Evolutionary conservation across 1,140 invertebrate species (phyloP).

Genomic region (Diachasma alloeum): DNA sequence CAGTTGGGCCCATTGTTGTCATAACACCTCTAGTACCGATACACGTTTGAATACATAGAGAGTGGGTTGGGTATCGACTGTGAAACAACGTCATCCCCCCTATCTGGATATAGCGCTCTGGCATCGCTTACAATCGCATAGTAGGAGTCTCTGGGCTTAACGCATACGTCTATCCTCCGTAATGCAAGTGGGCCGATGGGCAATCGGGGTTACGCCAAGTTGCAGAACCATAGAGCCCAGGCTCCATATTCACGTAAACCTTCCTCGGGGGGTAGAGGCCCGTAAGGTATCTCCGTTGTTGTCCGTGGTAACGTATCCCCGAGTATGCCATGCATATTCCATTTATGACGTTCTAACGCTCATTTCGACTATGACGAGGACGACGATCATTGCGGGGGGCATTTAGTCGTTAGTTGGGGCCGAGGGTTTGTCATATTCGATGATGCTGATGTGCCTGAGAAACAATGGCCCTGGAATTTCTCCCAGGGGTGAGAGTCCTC

Average conservation of each 20-base stretch:
- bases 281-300: no score
- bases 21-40: constrained; percentile 1
- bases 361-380: neutral
- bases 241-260: neutral
- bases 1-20: neutral
- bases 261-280: no score
- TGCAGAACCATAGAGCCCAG: neutral
- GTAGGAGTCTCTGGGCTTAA: neutral
- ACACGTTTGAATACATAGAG: neutral
- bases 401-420: neutral
- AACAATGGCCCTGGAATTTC: no score
- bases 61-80: neutral
- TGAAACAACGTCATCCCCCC: neutral
- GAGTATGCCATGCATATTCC: neutral
- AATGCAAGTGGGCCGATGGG: neutral
- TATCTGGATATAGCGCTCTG: neutral
- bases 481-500: no score
- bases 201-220: neutral
- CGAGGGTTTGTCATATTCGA: no score
- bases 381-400: neutral
- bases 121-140: neutral
- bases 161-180: neutral
- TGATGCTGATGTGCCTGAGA: no score
- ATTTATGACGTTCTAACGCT: neutral
- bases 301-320: no score